Percentiles rank a stretch among this genome's conserved stretches.
Conservation (phyloP, 2,888 invertebrate species). For the Dusona sp. region DNA sequence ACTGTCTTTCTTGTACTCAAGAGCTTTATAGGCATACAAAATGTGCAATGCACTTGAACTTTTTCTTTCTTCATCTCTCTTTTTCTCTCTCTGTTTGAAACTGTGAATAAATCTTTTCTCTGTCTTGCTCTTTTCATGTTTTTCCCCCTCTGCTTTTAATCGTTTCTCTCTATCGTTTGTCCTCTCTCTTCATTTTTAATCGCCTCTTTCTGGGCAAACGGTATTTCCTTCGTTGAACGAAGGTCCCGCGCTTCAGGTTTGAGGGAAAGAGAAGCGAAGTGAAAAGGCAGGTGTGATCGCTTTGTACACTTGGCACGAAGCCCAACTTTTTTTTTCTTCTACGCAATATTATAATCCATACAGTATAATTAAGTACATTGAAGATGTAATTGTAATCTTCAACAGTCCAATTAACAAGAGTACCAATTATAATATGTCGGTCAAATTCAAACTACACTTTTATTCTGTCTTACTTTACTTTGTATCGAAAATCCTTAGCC, state of each 20-base stretch:
- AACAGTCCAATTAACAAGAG: not conserved
- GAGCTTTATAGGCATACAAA: constrained; percentile 21
- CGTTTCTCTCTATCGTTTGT: not conserved
- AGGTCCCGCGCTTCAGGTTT: constrained; percentile 48
- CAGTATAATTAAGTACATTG: not conserved
- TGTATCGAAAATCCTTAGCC: not conserved
- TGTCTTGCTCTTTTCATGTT: not conserved
- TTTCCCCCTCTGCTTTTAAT: constrained; percentile 16
- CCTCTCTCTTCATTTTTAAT: constrained; percentile 12
- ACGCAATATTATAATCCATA: not conserved
- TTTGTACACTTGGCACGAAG: constrained; percentile 25
- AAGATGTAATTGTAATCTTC: not conserved
- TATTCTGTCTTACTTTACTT: not conserved
- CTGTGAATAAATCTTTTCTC: not conserved
- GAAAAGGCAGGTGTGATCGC: constrained; percentile 50
- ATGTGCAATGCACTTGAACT: constrained; percentile 30
- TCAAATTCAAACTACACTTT: not conserved
- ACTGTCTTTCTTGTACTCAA: constrained; percentile 15
- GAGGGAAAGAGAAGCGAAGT: constrained; percentile 31
- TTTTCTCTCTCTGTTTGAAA: constrained; percentile 17
- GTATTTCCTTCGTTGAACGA: constrained; percentile 62
- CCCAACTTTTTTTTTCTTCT: constrained; percentile 7
- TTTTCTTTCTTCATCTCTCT: constrained; percentile 9
- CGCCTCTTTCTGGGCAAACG: constrained; percentile 57
- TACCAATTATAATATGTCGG: constrained; percentile 21